A percentile compares a stretch with the other conserved stretches of the same genome.
These are phyloP conservation scores for Manis javanica DNA, from an alignment of 2,797 vertebrate genomes.

Conservation along the genomic window DNA sequence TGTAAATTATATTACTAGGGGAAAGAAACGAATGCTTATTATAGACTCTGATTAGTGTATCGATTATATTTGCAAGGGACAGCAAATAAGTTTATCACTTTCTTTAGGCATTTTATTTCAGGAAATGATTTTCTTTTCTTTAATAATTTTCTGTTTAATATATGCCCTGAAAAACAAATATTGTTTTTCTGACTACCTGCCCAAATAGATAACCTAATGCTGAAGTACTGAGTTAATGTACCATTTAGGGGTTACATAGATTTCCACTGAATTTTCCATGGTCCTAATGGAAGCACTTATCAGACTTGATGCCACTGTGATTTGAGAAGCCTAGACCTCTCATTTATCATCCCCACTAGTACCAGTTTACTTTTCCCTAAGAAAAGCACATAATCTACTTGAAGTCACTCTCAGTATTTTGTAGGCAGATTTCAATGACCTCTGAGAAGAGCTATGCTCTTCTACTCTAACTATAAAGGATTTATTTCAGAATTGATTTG, in stretches of 20 bases:
- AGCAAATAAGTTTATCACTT: slow-evolving; percentile 46
- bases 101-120: slow-evolving; percentile 57
- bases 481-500: background rate
- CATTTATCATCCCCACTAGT: background rate
- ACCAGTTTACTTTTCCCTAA: background rate
- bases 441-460: background rate
- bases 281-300: background rate
- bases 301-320: background rate
- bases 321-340: background rate
- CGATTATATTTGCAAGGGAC: slow-evolving; percentile 60
- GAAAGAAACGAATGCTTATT: slow-evolving; percentile 67
- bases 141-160: slow-evolving; percentile 22
- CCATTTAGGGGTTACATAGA: background rate
- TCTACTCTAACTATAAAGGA: background rate
- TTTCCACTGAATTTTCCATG: slow-evolving; percentile 21
- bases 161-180: no score
- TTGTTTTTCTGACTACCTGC: slow-evolving; percentile 37
- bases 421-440: background rate
- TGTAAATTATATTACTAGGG: slow-evolving; percentile 52
- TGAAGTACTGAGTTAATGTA: background rate
- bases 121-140: slow-evolving; percentile 47
- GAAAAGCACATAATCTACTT: background rate
- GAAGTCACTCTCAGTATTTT: background rate
- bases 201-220: slow-evolving; percentile 47
- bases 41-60: slow-evolving; percentile 38